A percentile compares a stretch with the other conserved stretches of the same genome.
phyloP scores from a whole-genome alignment of 92 coral and sea anemone genomes.

The Palythoa caribaeorum region DNA sequence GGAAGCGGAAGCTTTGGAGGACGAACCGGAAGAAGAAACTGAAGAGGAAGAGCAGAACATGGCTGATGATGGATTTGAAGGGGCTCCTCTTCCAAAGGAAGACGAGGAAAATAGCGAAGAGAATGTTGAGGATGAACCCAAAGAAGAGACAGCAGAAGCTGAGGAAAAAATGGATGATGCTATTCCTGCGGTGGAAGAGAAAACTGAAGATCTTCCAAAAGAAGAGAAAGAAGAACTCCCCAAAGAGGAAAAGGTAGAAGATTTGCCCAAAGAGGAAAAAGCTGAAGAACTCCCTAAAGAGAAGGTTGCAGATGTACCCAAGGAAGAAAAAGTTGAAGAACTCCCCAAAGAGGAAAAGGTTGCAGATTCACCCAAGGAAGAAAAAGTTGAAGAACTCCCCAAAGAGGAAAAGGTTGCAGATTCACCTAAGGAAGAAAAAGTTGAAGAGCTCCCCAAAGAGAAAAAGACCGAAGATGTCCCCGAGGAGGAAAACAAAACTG shows the following conservation, averaged over 20 bases:
- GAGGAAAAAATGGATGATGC: not conserved
- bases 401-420: not conserved
- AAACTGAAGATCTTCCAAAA: not conserved
- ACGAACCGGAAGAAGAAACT: conserved; percentile 11
- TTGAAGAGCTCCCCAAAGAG: not conserved
- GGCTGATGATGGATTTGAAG: not conserved
- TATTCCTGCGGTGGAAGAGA: not conserved
- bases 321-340: not conserved
- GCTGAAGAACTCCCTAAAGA: conserved; percentile 13
- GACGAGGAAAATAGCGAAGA: not conserved
- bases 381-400: not conserved
- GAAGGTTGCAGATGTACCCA: not conserved
- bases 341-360: conserved; percentile 15
- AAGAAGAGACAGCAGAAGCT: not conserved
- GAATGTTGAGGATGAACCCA: conserved; percentile 17
- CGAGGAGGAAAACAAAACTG: not conserved
- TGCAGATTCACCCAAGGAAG: conserved; percentile 5
- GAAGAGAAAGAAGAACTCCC: not conserved
- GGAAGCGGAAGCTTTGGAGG: conserved; percentile 40
- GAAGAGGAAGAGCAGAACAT: conserved; percentile 6
- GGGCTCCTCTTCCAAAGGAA: not conserved
- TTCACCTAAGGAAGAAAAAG: not conserved
- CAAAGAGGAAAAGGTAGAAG: not conserved
- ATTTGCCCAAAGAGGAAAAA: not conserved
- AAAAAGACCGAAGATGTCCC: conserved; percentile 4